Percentiles rank a stretch among this genome's conserved stretches.
These are phyloP conservation scores for Danaus plexippus DNA, from an alignment of 1,140 invertebrate genomes.

Conservation along the genomic window DNA sequence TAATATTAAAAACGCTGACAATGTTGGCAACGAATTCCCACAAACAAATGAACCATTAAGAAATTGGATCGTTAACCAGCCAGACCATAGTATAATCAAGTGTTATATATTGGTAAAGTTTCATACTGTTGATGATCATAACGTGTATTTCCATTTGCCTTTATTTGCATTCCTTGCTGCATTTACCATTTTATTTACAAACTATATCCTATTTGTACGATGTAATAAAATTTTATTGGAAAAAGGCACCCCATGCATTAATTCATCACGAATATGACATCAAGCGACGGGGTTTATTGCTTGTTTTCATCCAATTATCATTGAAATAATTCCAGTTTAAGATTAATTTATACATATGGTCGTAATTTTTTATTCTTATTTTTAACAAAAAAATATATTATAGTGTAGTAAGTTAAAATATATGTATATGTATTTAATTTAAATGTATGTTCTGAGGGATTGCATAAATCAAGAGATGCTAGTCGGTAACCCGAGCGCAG, in stretches of 20 bases:
- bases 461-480: slow-evolving; percentile 1
- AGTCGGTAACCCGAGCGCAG: not conserved
- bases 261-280: too few species aligned
- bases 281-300: too few species aligned
- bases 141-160: too few species aligned
- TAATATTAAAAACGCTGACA: slow-evolving; percentile 23
- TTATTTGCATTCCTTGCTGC: too few species aligned
- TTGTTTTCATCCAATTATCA: not conserved
- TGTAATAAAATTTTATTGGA: too few species aligned
- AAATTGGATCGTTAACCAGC: slow-evolving; percentile 6
- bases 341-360: not conserved
- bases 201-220: not conserved
- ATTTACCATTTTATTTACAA: slow-evolving; percentile 16
- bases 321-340: slow-evolving; percentile 3
- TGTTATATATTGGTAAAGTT: too few species aligned
- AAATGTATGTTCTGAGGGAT: not conserved
- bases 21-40: slow-evolving; percentile 20
- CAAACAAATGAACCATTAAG: slow-evolving; percentile 20
- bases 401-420: too few species aligned
- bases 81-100: slow-evolving; percentile 3
- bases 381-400: not conserved
- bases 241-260: too few species aligned
- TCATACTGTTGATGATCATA: too few species aligned
- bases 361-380: not conserved
- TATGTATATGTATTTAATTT: too few species aligned